A percentile compares a stretch with the other conserved stretches of the same genome.
These are phyloP conservation scores for Hipposideros armiger DNA, from an alignment of 2,113 vertebrate genomes.

Conservation along the genomic window DNA sequence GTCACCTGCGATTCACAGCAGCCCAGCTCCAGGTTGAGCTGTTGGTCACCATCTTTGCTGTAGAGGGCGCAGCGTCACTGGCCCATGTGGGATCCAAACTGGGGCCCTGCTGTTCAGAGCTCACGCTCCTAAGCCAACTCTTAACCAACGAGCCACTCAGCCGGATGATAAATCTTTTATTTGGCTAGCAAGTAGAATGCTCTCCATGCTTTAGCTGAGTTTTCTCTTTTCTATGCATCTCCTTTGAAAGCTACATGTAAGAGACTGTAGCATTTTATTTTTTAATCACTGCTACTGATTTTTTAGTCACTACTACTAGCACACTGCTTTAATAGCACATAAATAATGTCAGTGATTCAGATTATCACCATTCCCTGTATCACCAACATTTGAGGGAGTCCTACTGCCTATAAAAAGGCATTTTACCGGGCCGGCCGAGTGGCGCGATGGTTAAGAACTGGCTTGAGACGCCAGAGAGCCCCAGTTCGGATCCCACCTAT, in stretches of 20 bases:
- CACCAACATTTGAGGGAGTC: background rate
- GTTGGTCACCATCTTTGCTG: too few species aligned
- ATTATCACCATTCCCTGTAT: background rate
- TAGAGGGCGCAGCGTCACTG: too few species aligned
- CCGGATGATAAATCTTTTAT: background rate
- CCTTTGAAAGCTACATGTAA: slow-evolving; percentile 22
- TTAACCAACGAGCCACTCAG: too few species aligned
- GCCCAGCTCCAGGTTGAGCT: too few species aligned
- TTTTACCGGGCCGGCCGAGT: background rate
- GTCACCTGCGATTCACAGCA: too few species aligned
- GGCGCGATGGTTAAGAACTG: too few species aligned
- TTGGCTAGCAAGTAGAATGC: background rate
- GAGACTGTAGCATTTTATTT: background rate
- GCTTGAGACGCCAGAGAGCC: too few species aligned
- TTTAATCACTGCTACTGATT: background rate
- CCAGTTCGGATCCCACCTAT: too few species aligned
- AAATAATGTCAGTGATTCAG: background rate
- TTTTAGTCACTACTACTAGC: background rate
- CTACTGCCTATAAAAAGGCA: background rate
- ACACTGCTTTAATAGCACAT: background rate
- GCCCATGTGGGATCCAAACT: too few species aligned
- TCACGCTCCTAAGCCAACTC: too few species aligned
- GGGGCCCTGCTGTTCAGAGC: too few species aligned
- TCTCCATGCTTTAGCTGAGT: background rate
- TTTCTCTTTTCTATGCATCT: slow-evolving; percentile 12